A percentile compares a stretch with the other conserved stretches of the same genome.
Evolutionary conservation across 2,797 vertebrate species (phyloP).

Genomic region (Paratrypauchen microcephalus): DNA sequence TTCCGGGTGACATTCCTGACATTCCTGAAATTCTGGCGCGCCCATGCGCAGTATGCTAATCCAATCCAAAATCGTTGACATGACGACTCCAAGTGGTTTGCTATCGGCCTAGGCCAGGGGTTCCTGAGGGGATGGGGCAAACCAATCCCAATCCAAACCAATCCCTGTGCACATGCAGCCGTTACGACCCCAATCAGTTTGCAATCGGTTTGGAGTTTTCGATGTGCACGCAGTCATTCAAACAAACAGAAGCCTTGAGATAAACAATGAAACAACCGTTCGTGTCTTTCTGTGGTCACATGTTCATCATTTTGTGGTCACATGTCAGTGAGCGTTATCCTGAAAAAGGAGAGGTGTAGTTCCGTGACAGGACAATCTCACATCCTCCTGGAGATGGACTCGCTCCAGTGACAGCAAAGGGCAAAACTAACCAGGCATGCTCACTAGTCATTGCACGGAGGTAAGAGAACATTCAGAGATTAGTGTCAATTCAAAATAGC

Average conservation of each 20-base stretch:
- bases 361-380: constrained; percentile 40
- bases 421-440: constrained; percentile 17
- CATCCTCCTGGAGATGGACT: constrained; percentile 30
- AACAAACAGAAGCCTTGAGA: neutral
- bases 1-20: no score
- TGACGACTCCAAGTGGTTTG: no score
- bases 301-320: constrained; percentile 28
- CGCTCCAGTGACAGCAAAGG: constrained; percentile 46
- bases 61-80: no score
- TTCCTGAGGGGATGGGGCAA: no score
- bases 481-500: neutral
- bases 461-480: constrained; percentile 10
- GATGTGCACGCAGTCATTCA: no score
- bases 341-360: constrained; percentile 26
- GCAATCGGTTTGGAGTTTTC: no score
- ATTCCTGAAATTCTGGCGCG: no score
- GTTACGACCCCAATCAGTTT: no score
- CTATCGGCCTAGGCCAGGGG: no score
- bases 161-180: no score
- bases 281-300: constrained; percentile 21
- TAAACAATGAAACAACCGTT: neutral
- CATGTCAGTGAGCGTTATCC: constrained; percentile 43
- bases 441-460: constrained; percentile 9
- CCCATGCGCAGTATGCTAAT: no score
- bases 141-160: no score